Base-by-base conservation (phyloP, 2,888 invertebrate species). In the Epinotia bilunana region DNA sequence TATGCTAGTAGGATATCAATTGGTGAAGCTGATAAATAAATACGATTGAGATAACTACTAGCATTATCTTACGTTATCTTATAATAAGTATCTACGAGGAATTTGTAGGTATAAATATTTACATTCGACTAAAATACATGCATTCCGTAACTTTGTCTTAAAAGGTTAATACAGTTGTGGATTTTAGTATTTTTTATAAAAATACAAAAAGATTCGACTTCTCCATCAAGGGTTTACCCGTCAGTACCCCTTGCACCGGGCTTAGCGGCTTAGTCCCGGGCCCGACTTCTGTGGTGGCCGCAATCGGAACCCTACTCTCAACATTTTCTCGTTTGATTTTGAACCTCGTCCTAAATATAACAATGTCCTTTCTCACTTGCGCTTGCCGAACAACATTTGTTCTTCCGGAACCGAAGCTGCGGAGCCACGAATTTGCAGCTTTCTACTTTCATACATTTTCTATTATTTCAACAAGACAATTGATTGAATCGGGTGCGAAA, bases 191-290 rank as follows among this genome's bases (percentile, higher is more conserved):
- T 60, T 60, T 61, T 69, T 60, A 60, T 57, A 16, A 33, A 65
- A 58, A 60, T 46, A 23, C n/a, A 60, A 46, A 60, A 60, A 28
- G 11, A 46, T 46, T 69, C 46, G 46, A 60, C 23, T 69, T 16
- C 13, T 46, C 46, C 23, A 43, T 69, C 4, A 69, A 58, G 68
- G 58, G 18, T 68, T 57, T 39, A 23, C 43, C 69, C 69, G 58
- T 18, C 58, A 23, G 69, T 60, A 69, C 60, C 58, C 69, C 69
- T 69, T 46, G 69, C 69, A 67, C 65, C 43, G 57, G 46, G 69
- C 43, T 69, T 69, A 60, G 69, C 43, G 69, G 69, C 68, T 69
- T 69, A 69, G 58, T 57, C 46, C 46, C 58, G 46, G 20, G 23
- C 43, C 69, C 39, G 39, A 39, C 55, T 43, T 69, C 23, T 46